Base-by-base conservation (phyloP, 1,140 invertebrate genomes). In the Acromyrmex echinatior region DNA sequence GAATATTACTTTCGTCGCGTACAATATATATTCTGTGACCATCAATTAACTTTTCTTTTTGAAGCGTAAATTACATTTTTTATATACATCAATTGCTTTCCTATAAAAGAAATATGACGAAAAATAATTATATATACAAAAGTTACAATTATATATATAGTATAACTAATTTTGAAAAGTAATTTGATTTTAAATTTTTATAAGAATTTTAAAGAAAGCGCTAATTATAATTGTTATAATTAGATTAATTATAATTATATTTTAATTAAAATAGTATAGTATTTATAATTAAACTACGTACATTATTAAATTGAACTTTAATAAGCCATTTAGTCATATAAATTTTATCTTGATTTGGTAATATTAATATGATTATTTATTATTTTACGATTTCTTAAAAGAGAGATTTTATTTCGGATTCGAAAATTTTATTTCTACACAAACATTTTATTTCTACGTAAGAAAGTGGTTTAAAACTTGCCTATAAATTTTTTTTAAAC, bases 401-500 rank as follows among this genome's bases (percentile, higher is more conserved):
- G 21, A 28, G 21, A 39, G 6, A 28, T 71, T 81, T 73, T 58
- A 56, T 58, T 73, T 81, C 7, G 66, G 10, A 58, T 81, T 53
- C 58, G 51, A 16, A 39, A 58, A 58, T 81, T 81, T 81, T 73
- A 73, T 71, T 53, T 58, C 28, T 56, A 53, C 35, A 16, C 21
- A 39, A 39, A 39, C 35, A 58, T 81, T 81, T 81, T 73, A 73
- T 70, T 3, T 45, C 39, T 45, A 45, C 9, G 14, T n/a, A 16
- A 31, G 1, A 71, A 73, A 81, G 66, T 45, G 66, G 31, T 63
- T 66, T 73, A 81, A 81, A 81, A 73, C 66, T 45, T 45, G 12
- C 21, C 51, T 21, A 73, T 81, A 81, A 81, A 81, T 73, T 45
- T 66, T 58, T 35, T 25, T 81, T 81, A 81, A 81, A 81, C 51